These are phyloP conservation scores for Melangyna quadrimaculata DNA, from an alignment of 2,888 invertebrate species.

Conservation along the genomic window DNA sequence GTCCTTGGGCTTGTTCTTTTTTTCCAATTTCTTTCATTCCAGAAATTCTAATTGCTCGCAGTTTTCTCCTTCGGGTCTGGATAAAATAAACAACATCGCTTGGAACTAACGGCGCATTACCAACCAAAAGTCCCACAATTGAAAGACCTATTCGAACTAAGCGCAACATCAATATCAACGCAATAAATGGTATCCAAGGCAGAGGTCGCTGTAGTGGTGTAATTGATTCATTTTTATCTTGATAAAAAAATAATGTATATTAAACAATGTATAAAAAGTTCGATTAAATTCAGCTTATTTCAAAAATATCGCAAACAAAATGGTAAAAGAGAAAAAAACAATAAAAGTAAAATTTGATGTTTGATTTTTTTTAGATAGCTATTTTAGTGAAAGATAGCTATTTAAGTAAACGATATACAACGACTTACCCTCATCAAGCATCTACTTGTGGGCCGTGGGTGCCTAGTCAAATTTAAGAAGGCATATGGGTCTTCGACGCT, in stretches of 20 bases:
- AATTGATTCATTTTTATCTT: slow-evolving; percentile 46
- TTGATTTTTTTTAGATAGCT: too few relatives aligned
- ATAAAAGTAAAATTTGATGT: too few relatives aligned
- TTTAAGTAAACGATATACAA: too few relatives aligned
- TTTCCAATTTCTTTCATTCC: slow-evolving; percentile 75
- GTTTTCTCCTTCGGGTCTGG: slow-evolving; percentile 77
- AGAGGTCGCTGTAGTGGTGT: slow-evolving; percentile 76
- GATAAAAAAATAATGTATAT: background rate
- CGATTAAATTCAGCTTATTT: too few relatives aligned
- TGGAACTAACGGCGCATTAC: slow-evolving; percentile 76
- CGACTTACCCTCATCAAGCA: too few relatives aligned
- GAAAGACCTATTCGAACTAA: slow-evolving; percentile 76
- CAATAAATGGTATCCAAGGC: slow-evolving; percentile 78
- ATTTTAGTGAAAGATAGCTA: too few relatives aligned
- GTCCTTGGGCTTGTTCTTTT: slow-evolving; percentile 70
- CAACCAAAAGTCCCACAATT: slow-evolving; percentile 76
- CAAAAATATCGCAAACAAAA: too few relatives aligned
- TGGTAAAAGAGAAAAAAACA: too few relatives aligned
- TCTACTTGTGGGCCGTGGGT: too few relatives aligned
- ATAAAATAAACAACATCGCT: slow-evolving; percentile 77
- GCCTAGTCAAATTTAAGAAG: too few relatives aligned
- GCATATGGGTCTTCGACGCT: too few relatives aligned
- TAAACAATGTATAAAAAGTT: background rate
- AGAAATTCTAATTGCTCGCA: slow-evolving; percentile 77
- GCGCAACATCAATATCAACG: slow-evolving; percentile 77